Percentiles rank a stretch among this genome's conserved stretches.
These are phyloP conservation scores for Takifugu bimaculatus DNA, from an alignment of 2,113 vertebrate species.

Conservation along the genomic window DNA sequence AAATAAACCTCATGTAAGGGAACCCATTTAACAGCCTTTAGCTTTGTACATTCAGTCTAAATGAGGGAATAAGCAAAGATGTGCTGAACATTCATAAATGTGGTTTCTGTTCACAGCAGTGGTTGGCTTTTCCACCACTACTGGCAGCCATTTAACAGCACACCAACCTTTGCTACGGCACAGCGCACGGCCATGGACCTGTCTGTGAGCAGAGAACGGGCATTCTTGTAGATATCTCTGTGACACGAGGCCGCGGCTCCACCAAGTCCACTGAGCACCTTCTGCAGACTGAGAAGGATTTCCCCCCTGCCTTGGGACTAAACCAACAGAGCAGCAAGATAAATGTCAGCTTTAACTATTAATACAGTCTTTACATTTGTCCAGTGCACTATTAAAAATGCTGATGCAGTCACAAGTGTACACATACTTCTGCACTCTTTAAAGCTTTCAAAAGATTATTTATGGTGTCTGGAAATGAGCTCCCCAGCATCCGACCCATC, in stretches of 20 bases:
- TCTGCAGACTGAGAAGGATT: constrained; percentile 95
- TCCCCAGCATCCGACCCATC: constrained; percentile 97
- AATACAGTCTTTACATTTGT: neutral
- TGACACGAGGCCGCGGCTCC: constrained; percentile 97
- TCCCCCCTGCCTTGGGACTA: constrained; percentile 96
- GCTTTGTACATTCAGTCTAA: neutral
- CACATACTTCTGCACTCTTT: constrained; percentile 91
- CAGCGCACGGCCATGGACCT: constrained; percentile 97
- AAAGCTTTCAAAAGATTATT: constrained; percentile 96
- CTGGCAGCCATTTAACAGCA: neutral
- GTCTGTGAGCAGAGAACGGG: constrained; percentile 91
- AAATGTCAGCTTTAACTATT: neutral
- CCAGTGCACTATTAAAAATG: neutral
- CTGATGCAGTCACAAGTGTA: neutral
- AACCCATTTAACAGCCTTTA: neutral
- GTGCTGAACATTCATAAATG: neutral
- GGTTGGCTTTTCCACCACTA: too few species aligned
- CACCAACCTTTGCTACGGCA: constrained; percentile 83
- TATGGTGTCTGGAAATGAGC: constrained; percentile 97
- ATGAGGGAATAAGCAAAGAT: neutral
- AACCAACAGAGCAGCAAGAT: constrained; percentile 9
- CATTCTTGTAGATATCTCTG: constrained; percentile 96
- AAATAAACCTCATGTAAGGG: too few species aligned
- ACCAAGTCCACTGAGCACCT: constrained; percentile 89
- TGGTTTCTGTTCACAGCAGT: too few species aligned